These are phyloP conservation scores for Lepisosteus osseus DNA, from an alignment of 2,113 vertebrate genomes.

Conservation along the genomic window DNA sequence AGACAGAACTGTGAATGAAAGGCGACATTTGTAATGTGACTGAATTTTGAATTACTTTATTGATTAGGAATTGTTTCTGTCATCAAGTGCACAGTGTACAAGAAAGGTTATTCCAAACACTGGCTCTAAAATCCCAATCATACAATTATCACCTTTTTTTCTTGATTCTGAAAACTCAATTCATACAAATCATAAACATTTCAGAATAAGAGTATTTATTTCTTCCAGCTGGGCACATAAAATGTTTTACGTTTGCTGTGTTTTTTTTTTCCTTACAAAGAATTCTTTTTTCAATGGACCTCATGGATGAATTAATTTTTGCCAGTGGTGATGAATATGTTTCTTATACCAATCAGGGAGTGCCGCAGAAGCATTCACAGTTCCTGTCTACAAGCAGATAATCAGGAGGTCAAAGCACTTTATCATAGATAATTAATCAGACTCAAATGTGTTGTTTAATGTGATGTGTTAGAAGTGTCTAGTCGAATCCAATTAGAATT, in stretches of 20 bases:
- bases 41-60: too few relatives aligned
- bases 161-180: background rate
- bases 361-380: background rate
- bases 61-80: too few relatives aligned
- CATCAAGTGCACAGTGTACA: too few relatives aligned
- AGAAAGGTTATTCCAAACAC: background rate
- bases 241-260: background rate
- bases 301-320: background rate
- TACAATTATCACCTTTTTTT: background rate
- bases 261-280: too few relatives aligned
- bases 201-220: background rate
- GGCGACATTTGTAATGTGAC: too few relatives aligned
- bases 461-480: background rate
- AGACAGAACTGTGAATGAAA: too few relatives aligned
- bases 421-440: slow-evolving; percentile 6
- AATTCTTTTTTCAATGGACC: too few relatives aligned
- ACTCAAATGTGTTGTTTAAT: background rate
- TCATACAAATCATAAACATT: background rate
- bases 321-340: background rate
- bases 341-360: background rate
- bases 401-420: background rate
- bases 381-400: background rate
- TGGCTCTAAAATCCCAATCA: background rate
- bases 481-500: background rate
- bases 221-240: background rate